Percentiles rank a stretch among this genome's conserved stretches.
Conservation (phyloP, 2,888 invertebrate genomes). For the Trachelus tabidus region DNA sequence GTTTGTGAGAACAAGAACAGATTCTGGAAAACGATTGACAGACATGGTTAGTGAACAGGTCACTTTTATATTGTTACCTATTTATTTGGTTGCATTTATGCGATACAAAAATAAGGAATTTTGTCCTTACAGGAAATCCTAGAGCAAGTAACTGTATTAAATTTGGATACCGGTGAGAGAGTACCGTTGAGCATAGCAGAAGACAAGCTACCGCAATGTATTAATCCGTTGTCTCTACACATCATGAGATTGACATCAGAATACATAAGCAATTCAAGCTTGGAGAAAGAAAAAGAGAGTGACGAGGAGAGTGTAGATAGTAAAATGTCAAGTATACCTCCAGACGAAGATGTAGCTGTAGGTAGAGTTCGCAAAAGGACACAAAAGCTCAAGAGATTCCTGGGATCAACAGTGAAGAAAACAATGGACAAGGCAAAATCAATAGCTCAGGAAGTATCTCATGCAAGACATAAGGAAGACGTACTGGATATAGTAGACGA, state of each 20-base stretch:
- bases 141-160: constrained; percentile 88
- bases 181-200: constrained; percentile 96
- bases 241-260: constrained; percentile 94
- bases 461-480: constrained; percentile 88
- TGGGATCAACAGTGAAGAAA: constrained; percentile 90
- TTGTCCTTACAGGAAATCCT: constrained; percentile 78
- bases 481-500: constrained; percentile 87
- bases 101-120: background rate
- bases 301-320: constrained; percentile 81
- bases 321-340: constrained; percentile 71
- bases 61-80: background rate
- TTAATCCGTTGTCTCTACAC: constrained; percentile 94
- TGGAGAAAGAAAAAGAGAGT: constrained; percentile 78
- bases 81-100: background rate
- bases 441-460: constrained; percentile 88
- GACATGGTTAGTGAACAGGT: constrained; percentile 73
- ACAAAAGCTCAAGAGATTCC: constrained; percentile 78
- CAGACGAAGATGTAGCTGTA: constrained; percentile 68
- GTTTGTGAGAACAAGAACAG: constrained; percentile 83
- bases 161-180: constrained; percentile 88
- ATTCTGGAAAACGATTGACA: constrained; percentile 86
- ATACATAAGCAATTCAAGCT: constrained; percentile 79
- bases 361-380: constrained; percentile 68
- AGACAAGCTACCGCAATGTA: constrained; percentile 89
- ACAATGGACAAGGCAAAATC: constrained; percentile 93